These are phyloP conservation scores for Heterochromis multidens DNA, from an alignment of 2,113 vertebrate genomes.

Conservation along the genomic window DNA sequence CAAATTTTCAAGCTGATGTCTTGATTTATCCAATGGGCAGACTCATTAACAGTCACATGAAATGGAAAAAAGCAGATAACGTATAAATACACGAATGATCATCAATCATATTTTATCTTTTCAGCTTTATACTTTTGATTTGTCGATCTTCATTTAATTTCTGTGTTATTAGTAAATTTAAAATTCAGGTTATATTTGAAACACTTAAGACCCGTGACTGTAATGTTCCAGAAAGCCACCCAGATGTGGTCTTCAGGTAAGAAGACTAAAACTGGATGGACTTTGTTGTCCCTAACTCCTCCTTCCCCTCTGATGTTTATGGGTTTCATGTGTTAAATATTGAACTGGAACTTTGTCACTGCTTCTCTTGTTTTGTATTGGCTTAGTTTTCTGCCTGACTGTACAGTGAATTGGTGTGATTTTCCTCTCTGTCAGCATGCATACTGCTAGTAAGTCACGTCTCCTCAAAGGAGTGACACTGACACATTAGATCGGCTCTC, in stretches of 20 bases:
- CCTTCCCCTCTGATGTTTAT: neutral
- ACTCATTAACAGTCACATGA: neutral
- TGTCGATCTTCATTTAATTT: neutral
- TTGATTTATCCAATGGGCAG: neutral
- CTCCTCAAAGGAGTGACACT: neutral
- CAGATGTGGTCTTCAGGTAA: neutral
- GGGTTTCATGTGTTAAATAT: conserved; percentile 15
- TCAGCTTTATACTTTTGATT: neutral
- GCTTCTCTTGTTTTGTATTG: neutral
- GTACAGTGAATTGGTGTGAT: neutral
- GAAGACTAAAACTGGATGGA: neutral
- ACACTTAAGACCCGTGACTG: neutral
- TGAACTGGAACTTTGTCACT: neutral
- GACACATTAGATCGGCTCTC: neutral
- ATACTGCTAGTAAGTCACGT: neutral
- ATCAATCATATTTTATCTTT: neutral
- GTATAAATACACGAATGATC: too few species aligned
- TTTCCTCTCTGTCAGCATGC: conserved; percentile 19
- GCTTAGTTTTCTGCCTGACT: neutral
- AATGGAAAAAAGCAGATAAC: neutral
- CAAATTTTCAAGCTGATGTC: neutral
- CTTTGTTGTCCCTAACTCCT: neutral
- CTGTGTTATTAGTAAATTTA: neutral
- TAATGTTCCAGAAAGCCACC: neutral
- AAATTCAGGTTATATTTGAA: neutral